Percentiles rank a stretch among this genome's conserved stretches.
Evolutionary conservation across 2,888 invertebrate species (phyloP).

Genomic region (Rutpela maculata): DNA sequence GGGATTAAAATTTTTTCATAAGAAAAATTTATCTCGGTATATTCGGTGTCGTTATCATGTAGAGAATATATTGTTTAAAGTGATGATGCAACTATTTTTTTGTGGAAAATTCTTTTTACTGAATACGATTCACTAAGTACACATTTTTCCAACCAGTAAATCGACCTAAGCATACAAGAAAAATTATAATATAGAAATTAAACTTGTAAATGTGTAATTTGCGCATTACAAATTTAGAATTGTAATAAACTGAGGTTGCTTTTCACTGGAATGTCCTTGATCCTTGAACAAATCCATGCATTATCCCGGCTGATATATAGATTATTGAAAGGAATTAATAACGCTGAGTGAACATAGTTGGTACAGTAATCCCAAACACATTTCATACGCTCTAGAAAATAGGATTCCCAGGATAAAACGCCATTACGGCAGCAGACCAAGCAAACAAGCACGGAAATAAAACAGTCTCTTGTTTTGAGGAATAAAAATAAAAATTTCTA

Average conservation of each 20-base stretch:
- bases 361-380: constrained; percentile 15
- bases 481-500: neutral
- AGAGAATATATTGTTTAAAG: too few relatives aligned
- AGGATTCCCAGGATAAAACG: constrained; percentile 10
- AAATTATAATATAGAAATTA: neutral
- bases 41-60: too few relatives aligned
- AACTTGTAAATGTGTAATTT: neutral
- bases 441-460: constrained; percentile 14
- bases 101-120: too few relatives aligned
- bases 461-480: neutral
- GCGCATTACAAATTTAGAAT: neutral
- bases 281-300: neutral
- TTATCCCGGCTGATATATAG: constrained; percentile 11
- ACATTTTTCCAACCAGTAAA: too few relatives aligned
- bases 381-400: constrained; percentile 23
- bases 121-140: too few relatives aligned
- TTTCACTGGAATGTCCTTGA: constrained; percentile 4
- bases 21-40: too few relatives aligned
- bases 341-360: constrained; percentile 19
- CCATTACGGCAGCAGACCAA: neutral
- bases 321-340: constrained; percentile 26
- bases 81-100: too few relatives aligned
- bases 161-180: neutral
- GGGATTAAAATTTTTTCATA: too few relatives aligned
- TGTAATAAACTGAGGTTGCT: neutral